Evolutionary conservation across 2,797 vertebrate species (phyloP).

Genomic region (Aselliscus stoliczkanus): DNA sequence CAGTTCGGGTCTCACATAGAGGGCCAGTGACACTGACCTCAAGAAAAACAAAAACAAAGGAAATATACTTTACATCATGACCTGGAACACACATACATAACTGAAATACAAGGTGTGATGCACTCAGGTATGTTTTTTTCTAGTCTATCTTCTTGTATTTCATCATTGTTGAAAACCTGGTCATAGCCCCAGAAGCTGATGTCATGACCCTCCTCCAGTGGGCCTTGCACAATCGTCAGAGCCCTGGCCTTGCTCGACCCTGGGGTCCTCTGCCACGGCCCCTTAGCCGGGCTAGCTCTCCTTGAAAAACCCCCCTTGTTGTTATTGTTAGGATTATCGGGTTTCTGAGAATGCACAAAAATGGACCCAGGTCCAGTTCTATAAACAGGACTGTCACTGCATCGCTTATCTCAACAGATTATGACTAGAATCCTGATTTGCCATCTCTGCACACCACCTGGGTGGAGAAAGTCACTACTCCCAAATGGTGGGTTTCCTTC

Average conservation of each 20-base stretch:
- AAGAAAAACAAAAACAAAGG: no score
- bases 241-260: neutral
- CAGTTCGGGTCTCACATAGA: no score
- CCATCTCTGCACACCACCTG: neutral
- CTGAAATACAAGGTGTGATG: neutral
- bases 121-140: neutral
- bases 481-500: neutral
- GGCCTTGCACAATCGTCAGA: neutral
- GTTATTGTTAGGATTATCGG: neutral
- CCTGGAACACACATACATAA: neutral
- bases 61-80: neutral
- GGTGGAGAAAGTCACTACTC: neutral
- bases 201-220: neutral
- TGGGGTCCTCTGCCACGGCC: neutral
- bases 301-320: fast-evolving
- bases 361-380: neutral
- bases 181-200: neutral
- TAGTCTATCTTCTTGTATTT: neutral
- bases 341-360: neutral
- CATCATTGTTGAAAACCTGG: neutral
- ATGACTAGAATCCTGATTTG: neutral
- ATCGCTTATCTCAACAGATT: neutral
- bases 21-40: no score
- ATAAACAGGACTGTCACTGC: neutral
- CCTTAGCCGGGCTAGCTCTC: neutral